A percentile compares a stretch with the other conserved stretches of the same genome.
phyloP scores from a whole-genome alignment of 2,113 vertebrate genomes.

The Neotragus moschatus region DNA sequence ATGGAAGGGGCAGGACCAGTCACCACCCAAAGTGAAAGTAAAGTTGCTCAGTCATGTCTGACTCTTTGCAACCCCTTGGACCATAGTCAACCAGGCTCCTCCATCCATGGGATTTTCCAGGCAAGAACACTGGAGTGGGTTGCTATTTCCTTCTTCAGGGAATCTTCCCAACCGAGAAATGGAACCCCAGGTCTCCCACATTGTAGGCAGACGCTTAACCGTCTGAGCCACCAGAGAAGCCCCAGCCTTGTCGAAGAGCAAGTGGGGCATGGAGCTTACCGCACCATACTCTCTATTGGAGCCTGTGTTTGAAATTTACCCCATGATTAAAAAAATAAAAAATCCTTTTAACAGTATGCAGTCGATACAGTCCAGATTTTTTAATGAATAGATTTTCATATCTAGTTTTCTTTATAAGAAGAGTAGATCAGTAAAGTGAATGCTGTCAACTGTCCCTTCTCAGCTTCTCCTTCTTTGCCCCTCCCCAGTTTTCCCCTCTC shows the following conservation, averaged over 20 bases:
- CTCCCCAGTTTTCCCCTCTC: background rate
- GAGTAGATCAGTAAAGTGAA: background rate
- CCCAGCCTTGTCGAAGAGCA: rapidly evolving
- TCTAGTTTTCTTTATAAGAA: background rate
- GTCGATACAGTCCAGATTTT: background rate
- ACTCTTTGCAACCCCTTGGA: background rate
- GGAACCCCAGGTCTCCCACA: background rate
- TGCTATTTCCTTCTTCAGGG: background rate
- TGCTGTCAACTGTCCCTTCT: background rate
- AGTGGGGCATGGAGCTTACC: background rate
- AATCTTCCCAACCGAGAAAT: background rate
- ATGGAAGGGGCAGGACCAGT: too few relatives aligned
- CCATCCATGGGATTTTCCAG: background rate
- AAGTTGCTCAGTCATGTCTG: background rate
- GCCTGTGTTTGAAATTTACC: background rate
- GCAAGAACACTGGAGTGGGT: background rate
- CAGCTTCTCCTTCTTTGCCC: background rate
- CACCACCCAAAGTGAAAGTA: background rate
- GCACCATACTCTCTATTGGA: background rate
- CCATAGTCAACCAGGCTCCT: background rate
- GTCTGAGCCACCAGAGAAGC: background rate
- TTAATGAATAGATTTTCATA: background rate
- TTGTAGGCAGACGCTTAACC: background rate
- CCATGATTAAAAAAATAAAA: background rate
- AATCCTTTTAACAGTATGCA: background rate